Conservation (phyloP, 2,113 vertebrate species). For the Psammodynastes pulverulentus region DNA sequence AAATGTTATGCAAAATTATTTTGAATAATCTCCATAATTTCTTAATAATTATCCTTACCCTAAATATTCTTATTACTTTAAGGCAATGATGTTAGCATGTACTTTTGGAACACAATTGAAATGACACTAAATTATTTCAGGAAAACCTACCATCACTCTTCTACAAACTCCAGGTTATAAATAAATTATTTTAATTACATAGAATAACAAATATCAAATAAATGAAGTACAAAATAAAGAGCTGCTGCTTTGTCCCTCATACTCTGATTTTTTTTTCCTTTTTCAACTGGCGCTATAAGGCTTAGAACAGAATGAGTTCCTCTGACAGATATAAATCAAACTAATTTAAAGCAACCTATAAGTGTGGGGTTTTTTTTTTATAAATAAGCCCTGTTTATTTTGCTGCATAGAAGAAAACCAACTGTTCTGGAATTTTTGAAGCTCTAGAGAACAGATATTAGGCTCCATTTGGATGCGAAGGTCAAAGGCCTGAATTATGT, state of each 20-base stretch:
- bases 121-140: neutral
- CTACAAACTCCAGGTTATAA: neutral
- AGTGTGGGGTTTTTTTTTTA: neutral
- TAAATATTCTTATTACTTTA: neutral
- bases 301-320: neutral
- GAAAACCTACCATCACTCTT: neutral
- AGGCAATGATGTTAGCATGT: neutral
- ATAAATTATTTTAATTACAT: neutral
- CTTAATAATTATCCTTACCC: neutral
- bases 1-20: neutral
- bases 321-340: neutral
- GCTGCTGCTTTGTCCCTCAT: neutral
- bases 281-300: neutral
- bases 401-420: neutral
- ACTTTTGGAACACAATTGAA: conserved; percentile 3
- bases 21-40: neutral
- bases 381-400: neutral
- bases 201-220: neutral
- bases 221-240: neutral
- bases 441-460: neutral
- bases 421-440: neutral
- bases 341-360: neutral
- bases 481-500: neutral
- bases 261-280: neutral
- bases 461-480: neutral